Evolutionary conservation across 2,888 invertebrate species (phyloP).

Genomic region (Geotrupes spiniger): DNA sequence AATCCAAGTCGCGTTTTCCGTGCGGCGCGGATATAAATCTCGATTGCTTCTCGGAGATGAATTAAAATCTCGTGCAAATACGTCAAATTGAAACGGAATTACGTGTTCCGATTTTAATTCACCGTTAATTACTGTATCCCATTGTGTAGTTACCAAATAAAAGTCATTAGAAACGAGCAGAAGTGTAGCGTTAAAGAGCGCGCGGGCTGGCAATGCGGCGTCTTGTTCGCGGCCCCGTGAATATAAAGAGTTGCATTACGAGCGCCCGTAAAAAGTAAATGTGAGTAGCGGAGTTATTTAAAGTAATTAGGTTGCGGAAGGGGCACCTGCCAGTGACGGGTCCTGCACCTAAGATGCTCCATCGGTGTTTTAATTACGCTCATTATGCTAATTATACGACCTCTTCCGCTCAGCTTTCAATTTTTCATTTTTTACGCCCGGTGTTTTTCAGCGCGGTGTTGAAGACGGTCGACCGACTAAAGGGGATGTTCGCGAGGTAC

Average conservation of each 20-base stretch:
- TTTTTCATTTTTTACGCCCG: conserved; percentile 30
- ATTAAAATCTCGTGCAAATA: conserved; percentile 16
- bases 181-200: conserved; percentile 24
- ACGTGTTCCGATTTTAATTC: conserved; percentile 32
- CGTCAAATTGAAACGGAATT: conserved; percentile 27
- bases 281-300: conserved; percentile 31
- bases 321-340: conserved; percentile 34
- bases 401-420: conserved; percentile 28
- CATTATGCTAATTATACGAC: conserved; percentile 38
- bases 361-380: conserved; percentile 36
- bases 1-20: no score
- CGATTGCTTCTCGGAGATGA: background rate
- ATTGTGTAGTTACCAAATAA: conserved; percentile 29
- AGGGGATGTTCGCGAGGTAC: conserved; percentile 10
- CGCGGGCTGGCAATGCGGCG: conserved; percentile 12
- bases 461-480: conserved; percentile 5
- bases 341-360: conserved; percentile 32
- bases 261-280: conserved; percentile 28
- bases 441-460: conserved; percentile 8
- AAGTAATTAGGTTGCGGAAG: conserved; percentile 32
- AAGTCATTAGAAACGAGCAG: conserved; percentile 28
- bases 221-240: conserved; percentile 41
- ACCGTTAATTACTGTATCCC: conserved; percentile 29
- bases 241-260: conserved; percentile 54
- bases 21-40: no score